phyloP scores from a whole-genome alignment of 2,888 invertebrate genomes.

The Aphidius colemani region DNA sequence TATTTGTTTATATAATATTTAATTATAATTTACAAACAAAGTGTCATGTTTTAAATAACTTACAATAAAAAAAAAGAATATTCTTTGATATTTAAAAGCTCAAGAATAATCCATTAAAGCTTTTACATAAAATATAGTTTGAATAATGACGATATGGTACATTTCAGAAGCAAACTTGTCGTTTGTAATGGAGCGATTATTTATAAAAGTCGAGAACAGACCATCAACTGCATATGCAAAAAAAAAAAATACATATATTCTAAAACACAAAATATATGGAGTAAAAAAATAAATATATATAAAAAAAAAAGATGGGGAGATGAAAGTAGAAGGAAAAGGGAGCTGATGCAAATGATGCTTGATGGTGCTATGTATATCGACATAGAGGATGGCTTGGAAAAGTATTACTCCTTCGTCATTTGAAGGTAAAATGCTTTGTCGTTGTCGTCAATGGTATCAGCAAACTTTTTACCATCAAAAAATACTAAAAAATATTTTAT shows the following conservation, averaged over 20 bases:
- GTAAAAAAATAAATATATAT: constrained; percentile 1
- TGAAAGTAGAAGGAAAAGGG: constrained; percentile 20
- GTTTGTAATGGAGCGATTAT: constrained; percentile 24
- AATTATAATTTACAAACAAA: too few relatives aligned
- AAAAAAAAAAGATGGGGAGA: constrained; percentile 1
- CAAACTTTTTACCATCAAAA: constrained; percentile 19
- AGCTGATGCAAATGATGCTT: constrained; percentile 37
- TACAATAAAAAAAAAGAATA: too few relatives aligned
- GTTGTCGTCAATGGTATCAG: constrained; percentile 28
- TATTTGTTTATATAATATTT: too few relatives aligned
- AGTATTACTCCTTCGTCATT: constrained; percentile 35
- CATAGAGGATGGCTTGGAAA: constrained; percentile 30
- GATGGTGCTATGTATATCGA: constrained; percentile 32
- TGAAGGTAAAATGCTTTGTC: constrained; percentile 26
- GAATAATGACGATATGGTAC: too few relatives aligned
- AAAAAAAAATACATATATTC: constrained; percentile 14
- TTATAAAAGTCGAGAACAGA: constrained; percentile 34
- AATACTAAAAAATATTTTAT: constrained; percentile 10
- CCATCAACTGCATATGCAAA: constrained; percentile 22
- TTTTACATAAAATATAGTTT: too few relatives aligned
- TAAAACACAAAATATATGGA: constrained; percentile 10
- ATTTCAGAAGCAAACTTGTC: constrained; percentile 20
- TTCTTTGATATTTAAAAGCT: too few relatives aligned
- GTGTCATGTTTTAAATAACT: too few relatives aligned
- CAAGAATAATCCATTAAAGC: too few relatives aligned